These are phyloP conservation scores for Rhabdomys pumilio DNA, from an alignment of 2,797 vertebrate genomes.

Conservation along the genomic window DNA sequence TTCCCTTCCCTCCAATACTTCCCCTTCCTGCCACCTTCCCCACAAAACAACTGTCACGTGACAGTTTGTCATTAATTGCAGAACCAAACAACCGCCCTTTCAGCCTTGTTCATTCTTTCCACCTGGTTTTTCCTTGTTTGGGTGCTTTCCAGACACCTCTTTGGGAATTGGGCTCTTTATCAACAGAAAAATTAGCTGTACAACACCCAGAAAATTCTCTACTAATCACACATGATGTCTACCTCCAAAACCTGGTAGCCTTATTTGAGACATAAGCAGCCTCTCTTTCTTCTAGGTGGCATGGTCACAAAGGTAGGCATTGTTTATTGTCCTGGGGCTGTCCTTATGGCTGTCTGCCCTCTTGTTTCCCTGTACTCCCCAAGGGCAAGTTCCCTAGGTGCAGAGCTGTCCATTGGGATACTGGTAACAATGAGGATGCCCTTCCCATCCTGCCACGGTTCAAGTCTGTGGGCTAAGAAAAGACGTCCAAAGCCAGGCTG, in stretches of 20 bases:
- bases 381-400: neutral
- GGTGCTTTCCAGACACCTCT: slow-evolving; percentile 86
- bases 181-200: slow-evolving; percentile 90
- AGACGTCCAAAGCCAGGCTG: neutral
- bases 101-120: slow-evolving; percentile 85
- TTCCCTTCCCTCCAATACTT: slow-evolving; percentile 73
- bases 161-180: slow-evolving; percentile 87
- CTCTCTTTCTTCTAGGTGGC: slow-evolving; percentile 33
- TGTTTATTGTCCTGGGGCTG: neutral
- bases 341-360: neutral
- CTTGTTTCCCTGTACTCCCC: neutral
- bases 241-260: slow-evolving; percentile 85
- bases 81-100: slow-evolving; percentile 68
- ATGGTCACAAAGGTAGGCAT: neutral
- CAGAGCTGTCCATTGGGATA: neutral
- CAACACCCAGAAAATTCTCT: slow-evolving; percentile 82
- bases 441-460: neutral
- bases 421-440: neutral
- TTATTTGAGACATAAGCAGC: slow-evolving; percentile 85
- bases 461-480: neutral
- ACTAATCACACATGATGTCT: slow-evolving; percentile 85
- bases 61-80: slow-evolving; percentile 85
- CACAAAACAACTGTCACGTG: slow-evolving; percentile 64
- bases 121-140: slow-evolving; percentile 85
- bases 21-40: slow-evolving; percentile 45